Base-by-base conservation (phyloP, 2,888 invertebrate genomes). In the Ochropacha duplaris region DNA sequence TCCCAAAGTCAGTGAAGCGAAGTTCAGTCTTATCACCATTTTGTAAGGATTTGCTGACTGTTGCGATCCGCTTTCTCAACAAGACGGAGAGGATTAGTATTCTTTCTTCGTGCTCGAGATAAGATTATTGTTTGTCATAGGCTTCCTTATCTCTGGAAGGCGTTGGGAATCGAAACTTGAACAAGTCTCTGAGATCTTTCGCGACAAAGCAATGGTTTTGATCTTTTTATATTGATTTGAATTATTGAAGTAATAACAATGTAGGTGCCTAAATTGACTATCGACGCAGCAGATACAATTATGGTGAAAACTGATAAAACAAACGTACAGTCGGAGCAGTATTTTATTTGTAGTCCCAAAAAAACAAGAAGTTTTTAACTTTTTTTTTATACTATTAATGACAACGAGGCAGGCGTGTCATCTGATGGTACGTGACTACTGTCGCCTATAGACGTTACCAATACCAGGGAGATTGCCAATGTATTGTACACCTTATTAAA, bases 41-140 rank as follows among this genome's bases (percentile, higher is more conserved):
- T 49, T 31, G 49, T 44, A 26, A 12, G 31, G 52, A 54, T 54
- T 49, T 31, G 34, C 31, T 31, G 28, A 22, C 39, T 44, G 39
- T 57, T 34, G 50, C 58, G 54, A 59, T 56, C 58, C 56, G 54
- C 56, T 59, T 50, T 49, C 54, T 16, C 26, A 49, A 44, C 44
- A 19, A 26, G 54, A 50, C 54, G 22, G 28, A 28, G 49, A 34
- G 50, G 54, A 51, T 56, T 56, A 52, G 44, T 24, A 55, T 54
- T 55, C 49, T 44, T 58, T 59, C 54, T 54, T 55, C 57, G 49
- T 54, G 16, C 19, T n/a, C 26, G 39, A 52, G 56, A 59, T 54
- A 50, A 56, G 54, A 56, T 54, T 39, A 54, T 56, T 54, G 54
- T 57, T 57, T 31, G 52, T 52, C 34, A 52, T 52, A 52, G 44